Base-by-base conservation (phyloP, 2,888 invertebrate species). In the Lasioglossum figueresi region DNA sequence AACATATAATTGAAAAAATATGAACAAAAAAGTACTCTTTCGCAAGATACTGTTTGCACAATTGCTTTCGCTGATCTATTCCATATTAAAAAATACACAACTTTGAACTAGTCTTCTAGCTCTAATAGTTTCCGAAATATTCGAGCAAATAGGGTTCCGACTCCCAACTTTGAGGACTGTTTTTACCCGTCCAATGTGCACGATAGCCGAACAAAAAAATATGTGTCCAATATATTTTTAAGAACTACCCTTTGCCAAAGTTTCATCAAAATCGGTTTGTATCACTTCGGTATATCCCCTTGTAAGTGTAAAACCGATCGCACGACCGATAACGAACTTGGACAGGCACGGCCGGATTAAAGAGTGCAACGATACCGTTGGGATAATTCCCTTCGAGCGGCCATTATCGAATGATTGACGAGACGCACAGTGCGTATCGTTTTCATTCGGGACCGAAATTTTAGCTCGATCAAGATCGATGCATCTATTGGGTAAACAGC, bases 391-490 rank as follows among this genome's bases (percentile, higher is more conserved):
- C 75, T 63, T 63, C 63, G 75, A 56, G 23, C 74, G 78, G 27
- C 75, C 40, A 83, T 80, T 72, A 71, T 40, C 52, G 80, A 76
- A 81, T 84, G 84, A 84, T 79, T 76, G 83, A 83, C 72, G 84
- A 76, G 79, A 23, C 59, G n/a, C 31, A 71, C 70, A 76, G 76
- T 74, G 43, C 71, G 74, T 71, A 78, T 56, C 82, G 77, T 78
- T 78, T 68, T 84, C 34, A 52, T 52, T 23, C 52, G 40, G 63
- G 48, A 40, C 34, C 43, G 56, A 82, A 79, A 83, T 76, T 84
- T 79, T 63, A 40, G 75, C 59, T 27, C 66, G 71, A 82, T 72
- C 72, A 43, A 75, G 80, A 79, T 74, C 80, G 85, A 80, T 84
- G 78, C 63, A 75, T 83, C 71, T 56, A 76, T 48, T 78, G 80